Conservation (phyloP, 2,888 invertebrate genomes). For the Himalopsyche japonica region DNA sequence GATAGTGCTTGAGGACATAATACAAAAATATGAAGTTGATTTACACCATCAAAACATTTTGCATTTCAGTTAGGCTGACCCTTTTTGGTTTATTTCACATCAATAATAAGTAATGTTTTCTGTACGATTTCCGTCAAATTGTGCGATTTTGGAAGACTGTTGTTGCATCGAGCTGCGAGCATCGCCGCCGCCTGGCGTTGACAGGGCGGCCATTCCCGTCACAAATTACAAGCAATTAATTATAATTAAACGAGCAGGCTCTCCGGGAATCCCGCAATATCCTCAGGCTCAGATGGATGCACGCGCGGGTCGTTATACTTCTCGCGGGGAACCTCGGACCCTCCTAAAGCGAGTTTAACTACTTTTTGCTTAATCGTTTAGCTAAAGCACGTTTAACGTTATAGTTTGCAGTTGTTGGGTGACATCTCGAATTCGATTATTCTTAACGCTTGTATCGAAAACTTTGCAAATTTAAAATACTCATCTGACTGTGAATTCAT, state of each 20-base stretch:
- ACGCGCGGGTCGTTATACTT: not conserved
- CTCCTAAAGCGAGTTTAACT: not conserved
- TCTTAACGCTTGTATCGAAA: no score
- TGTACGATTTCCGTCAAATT: not conserved
- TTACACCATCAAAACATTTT: no score
- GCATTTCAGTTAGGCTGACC: no score
- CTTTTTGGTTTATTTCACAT: no score
- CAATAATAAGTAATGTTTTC: no score
- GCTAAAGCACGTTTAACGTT: no score
- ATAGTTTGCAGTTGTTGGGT: no score
- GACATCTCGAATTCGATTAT: no score
- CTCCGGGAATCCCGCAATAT: not conserved
- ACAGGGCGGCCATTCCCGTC: conserved; percentile 21
- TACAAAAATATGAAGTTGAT: no score
- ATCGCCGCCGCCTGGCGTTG: conserved; percentile 14
- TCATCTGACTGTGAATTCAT: no score
- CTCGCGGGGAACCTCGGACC: not conserved
- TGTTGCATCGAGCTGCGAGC: not conserved
- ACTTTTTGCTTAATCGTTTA: not conserved
- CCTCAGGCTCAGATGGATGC: not conserved
- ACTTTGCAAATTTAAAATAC: no score
- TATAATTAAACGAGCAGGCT: conserved; percentile 14
- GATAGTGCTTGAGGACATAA: no score
- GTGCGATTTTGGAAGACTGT: not conserved
- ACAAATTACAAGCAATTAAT: conserved; percentile 32